phyloP scores from a whole-genome alignment of 2,888 invertebrate species.

The Dilophus febrilis region DNA sequence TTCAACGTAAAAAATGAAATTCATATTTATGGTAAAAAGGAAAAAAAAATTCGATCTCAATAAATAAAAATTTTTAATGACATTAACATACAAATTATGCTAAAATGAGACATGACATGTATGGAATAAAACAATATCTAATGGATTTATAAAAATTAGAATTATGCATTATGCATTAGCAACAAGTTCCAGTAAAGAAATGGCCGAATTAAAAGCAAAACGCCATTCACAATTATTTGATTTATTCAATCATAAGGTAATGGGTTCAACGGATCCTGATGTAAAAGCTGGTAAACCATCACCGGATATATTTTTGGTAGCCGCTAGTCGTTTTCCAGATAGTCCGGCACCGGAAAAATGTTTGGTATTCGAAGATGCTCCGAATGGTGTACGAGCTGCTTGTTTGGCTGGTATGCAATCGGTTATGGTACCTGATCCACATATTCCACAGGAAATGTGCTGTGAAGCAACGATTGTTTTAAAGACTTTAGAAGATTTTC shows the following conservation, averaged over 20 bases:
- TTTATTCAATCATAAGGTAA: slow-evolving; percentile 59
- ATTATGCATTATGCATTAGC: too few species aligned
- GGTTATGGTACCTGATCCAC: slow-evolving; percentile 62
- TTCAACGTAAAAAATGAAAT: too few species aligned
- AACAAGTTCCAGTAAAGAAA: slow-evolving; percentile 62
- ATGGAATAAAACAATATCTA: too few species aligned
- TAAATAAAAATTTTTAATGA: too few species aligned
- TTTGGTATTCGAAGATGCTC: slow-evolving; percentile 83
- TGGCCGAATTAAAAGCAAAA: slow-evolving; percentile 51
- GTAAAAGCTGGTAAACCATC: slow-evolving; percentile 76
- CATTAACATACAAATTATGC: too few species aligned
- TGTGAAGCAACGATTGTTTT: slow-evolving; percentile 51
- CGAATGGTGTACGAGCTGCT: slow-evolving; percentile 72
- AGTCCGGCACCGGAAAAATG: slow-evolving; percentile 47
- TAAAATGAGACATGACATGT: too few species aligned
- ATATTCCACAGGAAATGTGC: slow-evolving; percentile 31
- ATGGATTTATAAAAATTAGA: too few species aligned
- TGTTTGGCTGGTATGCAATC: slow-evolving; percentile 69
- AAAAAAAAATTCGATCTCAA: too few species aligned
- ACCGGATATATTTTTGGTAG: slow-evolving; percentile 73
- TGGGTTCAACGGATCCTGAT: slow-evolving; percentile 67
- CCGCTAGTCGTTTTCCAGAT: slow-evolving; percentile 54
- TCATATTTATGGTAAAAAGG: too few species aligned
- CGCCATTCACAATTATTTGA: slow-evolving; percentile 46
- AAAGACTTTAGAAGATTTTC: slow-evolving; percentile 55